Evolutionary conservation across 2,888 invertebrate species (phyloP), one percentile per base, ranked within the genome.

Genomic region (Limnephilus marmoratus): DNA sequence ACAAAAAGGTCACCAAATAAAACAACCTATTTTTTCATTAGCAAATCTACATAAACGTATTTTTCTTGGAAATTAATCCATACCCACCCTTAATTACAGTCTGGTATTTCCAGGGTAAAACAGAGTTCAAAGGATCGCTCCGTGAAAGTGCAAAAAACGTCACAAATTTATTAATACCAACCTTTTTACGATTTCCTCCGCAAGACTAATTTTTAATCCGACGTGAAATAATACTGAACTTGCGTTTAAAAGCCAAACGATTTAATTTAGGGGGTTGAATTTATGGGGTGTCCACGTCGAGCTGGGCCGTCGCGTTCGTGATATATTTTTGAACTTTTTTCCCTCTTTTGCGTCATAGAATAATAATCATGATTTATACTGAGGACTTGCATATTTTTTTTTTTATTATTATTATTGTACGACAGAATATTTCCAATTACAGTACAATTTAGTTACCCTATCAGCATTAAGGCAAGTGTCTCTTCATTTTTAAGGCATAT

Each of bases 201-300:
- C 83, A 83, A 83, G 37, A 24, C 37, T 83, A 83, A 83, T 83
- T 83, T 83, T 37, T 34, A 83, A 83, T 41, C 83, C 37, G 83
- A 83, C 37, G 41, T 24, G 24, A 68, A 83, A 24, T 37, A 83
- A 83, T 7, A 24, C 18, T 83, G 37, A 24, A 83, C 24, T 83
- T 18, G 2, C 34, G 24, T 41, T 83, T 37, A 83, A 83, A 37
- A 37, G 37, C 12, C 24, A 9, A 34, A 34, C 37, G 83, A 18
- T 37, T 83, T 83, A 83, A 83, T 83, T 83, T 24, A 2, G 9
- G 83, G 34, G 83, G 83, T 18, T 37, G 24, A 37, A 83, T 83
- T 83, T 83, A 83, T 83, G 34, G 83, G 37, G 7, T 37, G 34
- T 24, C 37, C 83, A 83, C 12, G 15, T 83, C 9, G 37, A 83